Evolutionary conservation across 1,140 invertebrate genomes (phyloP), one percentile per base, ranked within the genome.

Genomic region (Nilaparvata lugens): DNA sequence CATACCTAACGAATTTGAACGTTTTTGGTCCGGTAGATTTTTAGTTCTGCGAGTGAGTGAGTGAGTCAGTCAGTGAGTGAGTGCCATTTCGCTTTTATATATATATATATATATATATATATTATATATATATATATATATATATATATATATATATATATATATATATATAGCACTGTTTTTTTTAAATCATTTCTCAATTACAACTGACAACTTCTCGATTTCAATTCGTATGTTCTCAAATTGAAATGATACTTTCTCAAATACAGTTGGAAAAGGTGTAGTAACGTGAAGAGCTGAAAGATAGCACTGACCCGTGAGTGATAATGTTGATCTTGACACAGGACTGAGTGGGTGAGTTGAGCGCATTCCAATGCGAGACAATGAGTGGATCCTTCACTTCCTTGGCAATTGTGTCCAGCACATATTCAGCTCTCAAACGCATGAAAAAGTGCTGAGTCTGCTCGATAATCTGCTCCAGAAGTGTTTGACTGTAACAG

Each of bases 401-500:
- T 76, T 94, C 91, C 66, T 89, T 86, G 2, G 94, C 91, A 66
- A 96, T 85, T 35, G 91, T 91, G 68, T 98, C 94, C n/a, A 98
- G 78, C 0, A 96, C 90, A 69, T 91, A 92, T 76, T 93, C 91
- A 0, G 92, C 93, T 42, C 93, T 81, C 54, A 91, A 79, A 38
- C 94, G 77, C 81, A 97, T 87, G 48, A 97, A 93, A 69, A 93
- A 92, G 72, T 97, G 95, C 73, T 96, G 94, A 0, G 93, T 90
- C 74, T 98, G 95, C 65, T 93, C 86, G 48, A 97, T 95, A 45
- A 97, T 96, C 76, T 97, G 93, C 70, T 97, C 93, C n/a, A 98
- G 73, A 2, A 97, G 77, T 0, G 91, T 95, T 74, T 89, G 86
- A 61, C 85, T 70, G 56, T 21, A 65, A 66, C 42, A 61, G 52